Evolutionary conservation across 2,888 invertebrate species (phyloP).

Genomic region (Stenoptilia bipunctidactyla): DNA sequence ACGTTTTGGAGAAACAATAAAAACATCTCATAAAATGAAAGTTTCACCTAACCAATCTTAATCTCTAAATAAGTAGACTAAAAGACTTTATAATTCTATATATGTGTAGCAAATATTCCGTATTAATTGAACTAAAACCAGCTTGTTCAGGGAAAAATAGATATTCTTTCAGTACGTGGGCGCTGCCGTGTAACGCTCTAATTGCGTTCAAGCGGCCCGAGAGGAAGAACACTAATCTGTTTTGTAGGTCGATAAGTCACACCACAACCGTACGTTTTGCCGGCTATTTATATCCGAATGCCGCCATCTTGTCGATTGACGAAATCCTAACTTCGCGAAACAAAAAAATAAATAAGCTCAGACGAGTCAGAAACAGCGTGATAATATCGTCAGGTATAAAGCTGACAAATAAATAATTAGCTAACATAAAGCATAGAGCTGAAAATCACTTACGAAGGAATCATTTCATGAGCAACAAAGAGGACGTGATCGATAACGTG

Average conservation of each 20-base stretch:
- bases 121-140: not conserved
- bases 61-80: no score
- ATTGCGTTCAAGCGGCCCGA: conserved; percentile 16
- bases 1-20: no score
- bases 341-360: not conserved
- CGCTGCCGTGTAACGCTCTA: conserved; percentile 17
- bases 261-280: conserved; percentile 30
- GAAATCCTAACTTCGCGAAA: conserved; percentile 27
- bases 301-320: conserved; percentile 60
- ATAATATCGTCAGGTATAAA: no score
- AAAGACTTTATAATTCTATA: no score
- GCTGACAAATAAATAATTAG: no score
- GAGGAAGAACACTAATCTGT: conserved; percentile 26
- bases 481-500: conserved; percentile 37
- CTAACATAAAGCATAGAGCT: not conserved
- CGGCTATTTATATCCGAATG: conserved; percentile 50
- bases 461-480: conserved; percentile 26
- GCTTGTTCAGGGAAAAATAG: not conserved
- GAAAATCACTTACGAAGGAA: conserved; percentile 5
- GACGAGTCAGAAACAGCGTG: not conserved
- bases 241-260: conserved; percentile 45
- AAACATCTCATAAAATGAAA: no score
- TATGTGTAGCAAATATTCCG: not conserved
- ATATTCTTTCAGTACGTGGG: not conserved
- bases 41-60: no score